A percentile compares a stretch with the other conserved stretches of the same genome.
phyloP scores from a whole-genome alignment of 2,797 vertebrate species.

The Crocidura indochinensis region DNA sequence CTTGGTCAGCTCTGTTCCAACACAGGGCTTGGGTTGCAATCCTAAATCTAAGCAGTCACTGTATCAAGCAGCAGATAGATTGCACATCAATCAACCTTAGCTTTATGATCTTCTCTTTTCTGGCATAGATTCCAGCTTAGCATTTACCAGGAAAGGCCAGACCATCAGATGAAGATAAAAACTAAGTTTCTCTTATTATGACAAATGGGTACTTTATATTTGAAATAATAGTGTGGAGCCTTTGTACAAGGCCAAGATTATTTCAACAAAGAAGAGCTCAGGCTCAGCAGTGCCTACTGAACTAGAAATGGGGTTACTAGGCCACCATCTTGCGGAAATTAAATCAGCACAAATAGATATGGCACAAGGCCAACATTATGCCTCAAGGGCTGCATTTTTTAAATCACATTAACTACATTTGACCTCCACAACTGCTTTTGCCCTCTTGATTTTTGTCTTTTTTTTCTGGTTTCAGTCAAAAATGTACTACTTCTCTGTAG shows the following conservation, averaged over 20 bases:
- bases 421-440: slow-evolving; percentile 33
- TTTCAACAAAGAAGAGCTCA: slow-evolving; percentile 50
- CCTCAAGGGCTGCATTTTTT: slow-evolving; percentile 48
- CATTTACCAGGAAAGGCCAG: accelerated
- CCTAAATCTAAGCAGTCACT: background rate
- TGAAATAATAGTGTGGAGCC: slow-evolving; percentile 47
- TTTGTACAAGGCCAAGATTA: slow-evolving; percentile 49
- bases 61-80: background rate
- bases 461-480: background rate
- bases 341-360: slow-evolving; percentile 62
- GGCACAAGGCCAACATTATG: background rate
- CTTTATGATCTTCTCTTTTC: too few species aligned
- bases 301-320: slow-evolving; percentile 75
- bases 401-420: slow-evolving; percentile 57
- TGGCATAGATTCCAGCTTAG: background rate
- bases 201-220: slow-evolving; percentile 39
- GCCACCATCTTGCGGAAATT: slow-evolving; percentile 70
- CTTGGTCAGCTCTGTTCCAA: background rate
- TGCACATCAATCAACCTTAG: background rate
- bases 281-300: background rate
- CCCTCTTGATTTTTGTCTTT: background rate
- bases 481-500: background rate
- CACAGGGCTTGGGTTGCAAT: background rate
- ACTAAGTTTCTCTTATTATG: slow-evolving; percentile 50
- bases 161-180: background rate